Evolutionary conservation across 35 echinoderm and acorn worm species (phyloP), one percentile per base, ranked within the genome.

Genomic region (Heliocidaris erythrogramma): DNA sequence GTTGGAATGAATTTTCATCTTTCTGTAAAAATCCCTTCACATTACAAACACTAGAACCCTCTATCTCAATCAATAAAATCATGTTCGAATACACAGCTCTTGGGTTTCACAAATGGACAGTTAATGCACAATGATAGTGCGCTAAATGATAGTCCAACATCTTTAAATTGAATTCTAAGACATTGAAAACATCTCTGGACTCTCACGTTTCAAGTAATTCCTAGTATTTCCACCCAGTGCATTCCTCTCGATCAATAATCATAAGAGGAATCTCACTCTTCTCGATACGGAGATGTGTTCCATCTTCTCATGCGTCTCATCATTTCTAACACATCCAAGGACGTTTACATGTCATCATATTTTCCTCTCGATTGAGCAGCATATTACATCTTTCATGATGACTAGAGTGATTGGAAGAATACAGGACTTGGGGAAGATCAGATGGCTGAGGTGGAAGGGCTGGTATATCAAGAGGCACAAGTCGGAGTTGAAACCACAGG

Each of bases 61-160:
- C 18, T 27, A 78, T 27, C 65, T 78, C 65, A 78, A 78, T 78
- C 65, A 78, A 78, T 78, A 78, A 78, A 78, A 21, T 78, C 65
- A 78, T 78, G 65, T n/a, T 78, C 65, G 27, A 21, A 78, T 27
- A 78, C 65, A 78, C 65, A 78, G 17, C 65, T 78, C 65, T 78
- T 18, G 21, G 65, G 65, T 78, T 78, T 78, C 65, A n/a, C 65
- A 78, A 78, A 78, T 78, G 65, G 65, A 78, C 27, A 78, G 18
- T 78, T 78, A 78, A 78, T 78, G 65, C 21, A 78, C 18, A 24
- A 78, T 78, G 65, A 78, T 78, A 18, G 65, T 78, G 18, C 65
- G n/a, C 65, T 78, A 78, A 69, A 78, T 78, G 65, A 78, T 78
- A 78, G 65, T 78, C 65, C 14, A 78, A 78, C 65, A 78, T 78